Percentiles rank a stretch among this genome's conserved stretches.
Conservation (phyloP, 2,888 invertebrate species). For the Lycaena phlaeas region DNA sequence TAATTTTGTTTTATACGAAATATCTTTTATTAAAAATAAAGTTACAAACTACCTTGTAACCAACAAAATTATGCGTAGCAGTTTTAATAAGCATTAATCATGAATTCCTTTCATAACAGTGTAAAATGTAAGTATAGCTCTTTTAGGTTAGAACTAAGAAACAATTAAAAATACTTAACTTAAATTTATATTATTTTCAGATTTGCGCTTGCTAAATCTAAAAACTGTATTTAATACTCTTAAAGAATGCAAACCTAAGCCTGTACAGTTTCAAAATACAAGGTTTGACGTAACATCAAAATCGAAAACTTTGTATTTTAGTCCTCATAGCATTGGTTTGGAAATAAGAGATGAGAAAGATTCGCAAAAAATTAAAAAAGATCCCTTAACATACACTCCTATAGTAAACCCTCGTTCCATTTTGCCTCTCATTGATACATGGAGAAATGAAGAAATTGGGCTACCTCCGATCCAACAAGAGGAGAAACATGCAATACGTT, state of each 20-base stretch:
- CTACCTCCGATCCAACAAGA: slow-evolving; percentile 53
- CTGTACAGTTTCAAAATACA: slow-evolving; percentile 20
- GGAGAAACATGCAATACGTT: slow-evolving; percentile 79
- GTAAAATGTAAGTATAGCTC: slow-evolving; percentile 49
- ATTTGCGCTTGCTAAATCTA: slow-evolving; percentile 48
- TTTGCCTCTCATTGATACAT: slow-evolving; percentile 48
- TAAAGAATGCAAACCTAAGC: slow-evolving; percentile 37
- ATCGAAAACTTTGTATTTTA: slow-evolving; percentile 32
- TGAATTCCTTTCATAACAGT: slow-evolving; percentile 50
- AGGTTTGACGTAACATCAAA: slow-evolving; percentile 27
- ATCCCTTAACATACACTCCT: slow-evolving; percentile 51
- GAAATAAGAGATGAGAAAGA: slow-evolving; percentile 40
- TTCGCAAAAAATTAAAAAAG: slow-evolving; percentile 35
- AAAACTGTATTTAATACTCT: slow-evolving; percentile 41
- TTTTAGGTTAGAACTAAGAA: slow-evolving; percentile 33
- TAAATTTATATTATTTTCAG: slow-evolving; percentile 31
- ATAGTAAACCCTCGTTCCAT: slow-evolving; percentile 59
- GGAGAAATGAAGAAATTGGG: slow-evolving; percentile 60
- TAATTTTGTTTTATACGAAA: too few relatives aligned
- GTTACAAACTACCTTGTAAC: too few relatives aligned
- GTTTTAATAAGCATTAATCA: slow-evolving; percentile 23
- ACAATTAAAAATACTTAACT: slow-evolving; percentile 7
- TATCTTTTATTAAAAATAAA: too few relatives aligned
- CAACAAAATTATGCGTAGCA: slow-evolving; percentile 1
- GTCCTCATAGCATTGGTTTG: slow-evolving; percentile 44